These are phyloP conservation scores for Philereme transversata DNA, from an alignment of 2,888 invertebrate genomes.

Conservation along the genomic window DNA sequence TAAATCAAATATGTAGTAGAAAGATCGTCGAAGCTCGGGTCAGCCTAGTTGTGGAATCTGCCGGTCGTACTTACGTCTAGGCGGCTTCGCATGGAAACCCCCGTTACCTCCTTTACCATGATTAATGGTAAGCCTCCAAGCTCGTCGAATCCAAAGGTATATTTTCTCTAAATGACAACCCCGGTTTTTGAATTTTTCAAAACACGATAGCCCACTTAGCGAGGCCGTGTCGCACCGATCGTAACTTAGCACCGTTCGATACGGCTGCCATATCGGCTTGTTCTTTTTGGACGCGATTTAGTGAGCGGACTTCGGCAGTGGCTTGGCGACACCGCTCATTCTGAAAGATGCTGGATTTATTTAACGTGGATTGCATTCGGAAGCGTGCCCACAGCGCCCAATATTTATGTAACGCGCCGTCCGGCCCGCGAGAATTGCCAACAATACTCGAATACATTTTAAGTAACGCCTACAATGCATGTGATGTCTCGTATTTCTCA, in stretches of 20 bases:
- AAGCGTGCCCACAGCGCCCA: constrained; percentile 70
- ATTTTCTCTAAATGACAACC: constrained; percentile 62
- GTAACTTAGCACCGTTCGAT: constrained; percentile 76
- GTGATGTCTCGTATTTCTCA: constrained; percentile 68
- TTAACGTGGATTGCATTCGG: constrained; percentile 70
- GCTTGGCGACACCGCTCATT: constrained; percentile 57
- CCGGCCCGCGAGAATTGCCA: constrained; percentile 62
- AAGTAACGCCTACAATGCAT: constrained; percentile 68
- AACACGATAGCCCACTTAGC: constrained; percentile 82
- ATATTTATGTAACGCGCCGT: constrained; percentile 73
- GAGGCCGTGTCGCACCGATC: constrained; percentile 68
- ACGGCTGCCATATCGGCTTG: constrained; percentile 73
- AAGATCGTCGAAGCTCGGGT: constrained; percentile 21
- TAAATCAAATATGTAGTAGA: constrained; percentile 11
- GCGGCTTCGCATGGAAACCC: constrained; percentile 53
- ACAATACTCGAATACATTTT: constrained; percentile 76
- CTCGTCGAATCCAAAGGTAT: constrained; percentile 54
- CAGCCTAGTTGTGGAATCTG: constrained; percentile 37
- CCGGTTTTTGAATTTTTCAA: constrained; percentile 70
- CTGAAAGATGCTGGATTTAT: constrained; percentile 73
- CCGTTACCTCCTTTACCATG: constrained; percentile 67
- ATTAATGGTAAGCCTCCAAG: constrained; percentile 60
- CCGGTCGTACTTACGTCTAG: constrained; percentile 54
- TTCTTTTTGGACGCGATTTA: constrained; percentile 80
- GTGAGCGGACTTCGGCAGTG: constrained; percentile 65